Conservation (phyloP, 2,113 vertebrate species). For the Saccopteryx bilineata region DNA sequence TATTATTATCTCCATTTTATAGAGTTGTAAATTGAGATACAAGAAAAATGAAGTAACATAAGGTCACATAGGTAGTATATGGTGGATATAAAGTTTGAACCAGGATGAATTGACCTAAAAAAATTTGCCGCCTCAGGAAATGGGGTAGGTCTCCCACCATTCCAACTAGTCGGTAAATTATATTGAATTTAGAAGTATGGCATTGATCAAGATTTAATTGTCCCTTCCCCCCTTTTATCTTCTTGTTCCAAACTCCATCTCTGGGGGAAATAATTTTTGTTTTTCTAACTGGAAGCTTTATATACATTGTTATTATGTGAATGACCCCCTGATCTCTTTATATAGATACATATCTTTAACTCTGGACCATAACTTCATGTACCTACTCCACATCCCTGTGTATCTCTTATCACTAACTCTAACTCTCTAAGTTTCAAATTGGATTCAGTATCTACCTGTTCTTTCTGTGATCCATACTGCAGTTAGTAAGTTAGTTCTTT, state of each 20-base stretch:
- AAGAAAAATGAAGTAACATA: slow-evolving; percentile 53
- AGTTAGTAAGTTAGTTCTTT: not conserved
- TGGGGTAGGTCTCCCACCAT: not conserved
- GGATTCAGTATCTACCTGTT: not conserved
- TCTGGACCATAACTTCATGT: not conserved
- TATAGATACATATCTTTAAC: not conserved
- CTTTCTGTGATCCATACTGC: not conserved
- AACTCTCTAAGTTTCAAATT: not conserved
- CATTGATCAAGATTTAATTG: not conserved
- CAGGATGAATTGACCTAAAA: not conserved
- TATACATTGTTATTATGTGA: not conserved
- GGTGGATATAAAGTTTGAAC: not conserved
- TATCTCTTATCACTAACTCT: not conserved
- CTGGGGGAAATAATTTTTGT: not conserved
- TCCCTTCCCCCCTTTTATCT: not conserved
- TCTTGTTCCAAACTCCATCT: not conserved
- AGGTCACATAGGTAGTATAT: not conserved
- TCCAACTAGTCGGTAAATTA: not conserved
- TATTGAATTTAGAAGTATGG: slow-evolving; percentile 1
- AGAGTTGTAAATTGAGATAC: slow-evolving; percentile 31
- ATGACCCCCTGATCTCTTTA: not conserved
- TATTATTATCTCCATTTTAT: slow-evolving; percentile 38
- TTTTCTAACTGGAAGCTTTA: not conserved
- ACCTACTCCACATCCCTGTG: not conserved
- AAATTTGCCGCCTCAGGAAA: slow-evolving; percentile 2